Evolutionary conservation across 1,140 invertebrate genomes (phyloP).

Genomic region (Drosophila insularis): DNA sequence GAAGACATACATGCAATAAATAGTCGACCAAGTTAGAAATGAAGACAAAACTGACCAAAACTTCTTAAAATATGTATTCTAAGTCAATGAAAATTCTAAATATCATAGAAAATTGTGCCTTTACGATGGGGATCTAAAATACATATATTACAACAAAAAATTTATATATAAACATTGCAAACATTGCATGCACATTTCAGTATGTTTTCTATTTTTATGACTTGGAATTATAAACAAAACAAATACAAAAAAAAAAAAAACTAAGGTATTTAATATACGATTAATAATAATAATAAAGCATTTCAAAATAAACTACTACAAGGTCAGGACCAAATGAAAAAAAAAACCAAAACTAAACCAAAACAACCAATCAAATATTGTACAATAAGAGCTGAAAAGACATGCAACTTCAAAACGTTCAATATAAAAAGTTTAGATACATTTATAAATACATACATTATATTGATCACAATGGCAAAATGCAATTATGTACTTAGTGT

Average conservation of each 20-base stretch:
- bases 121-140: conserved; percentile 42
- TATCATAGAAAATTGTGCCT: conserved; percentile 51
- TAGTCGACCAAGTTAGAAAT: conserved; percentile 7
- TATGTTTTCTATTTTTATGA: conserved; percentile 11
- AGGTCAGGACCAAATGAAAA: conserved; percentile 15
- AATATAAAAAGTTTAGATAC: conserved; percentile 48
- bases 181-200: neutral
- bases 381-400: conserved; percentile 58
- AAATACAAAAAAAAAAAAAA: neutral
- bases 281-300: neutral
- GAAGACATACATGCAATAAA: conserved; percentile 15
- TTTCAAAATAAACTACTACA: conserved; percentile 13
- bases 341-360: conserved; percentile 27
- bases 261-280: conserved; percentile 1
- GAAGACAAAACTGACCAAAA: conserved; percentile 47
- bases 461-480: neutral
- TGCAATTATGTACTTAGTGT: conserved; percentile 43
- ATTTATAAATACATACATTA: conserved; percentile 30
- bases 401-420: conserved; percentile 57
- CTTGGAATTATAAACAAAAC: neutral
- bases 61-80: conserved; percentile 4
- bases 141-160: conserved; percentile 23
- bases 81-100: conserved; percentile 37
- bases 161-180: conserved; percentile 1
- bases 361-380: conserved; percentile 42